Base-by-base conservation (phyloP, 1,140 invertebrate genomes). In the Globodera ellingtonae region DNA sequence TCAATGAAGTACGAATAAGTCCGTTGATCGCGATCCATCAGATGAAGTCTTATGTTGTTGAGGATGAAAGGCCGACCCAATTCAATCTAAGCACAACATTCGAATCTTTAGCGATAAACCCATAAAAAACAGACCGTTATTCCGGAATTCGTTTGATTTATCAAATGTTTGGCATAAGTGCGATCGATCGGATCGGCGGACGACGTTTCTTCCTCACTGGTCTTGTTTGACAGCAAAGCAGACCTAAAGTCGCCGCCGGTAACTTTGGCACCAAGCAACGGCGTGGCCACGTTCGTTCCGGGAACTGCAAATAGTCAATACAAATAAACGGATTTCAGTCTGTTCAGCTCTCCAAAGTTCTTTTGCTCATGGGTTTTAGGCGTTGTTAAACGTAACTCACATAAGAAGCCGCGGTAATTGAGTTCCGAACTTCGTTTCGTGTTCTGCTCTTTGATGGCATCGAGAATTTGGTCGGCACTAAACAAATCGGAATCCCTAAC, bases 1-100 rank as follows among this genome's bases (percentile, higher is more conserved):
- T 98, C 96, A 80, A 99, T 93, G 87, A 93, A 98, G 90, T 98
- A 99, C 0, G 95, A 96, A 91, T 98, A 86, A n/a, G 78, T 69
- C 15, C 83, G 59, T 65, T 85, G 80, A 18, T 82, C 80, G 52
- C 72, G 24, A 52, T 87, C 85, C 47, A 75, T 35, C 65, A 83
- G 74, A 59, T 56, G 70, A 48, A 83, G 72, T 75, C 15, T 24
- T n/a, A 86, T 85, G 59, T 52, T 75, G 65, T 86, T 86, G 15
- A 87, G 75, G 18, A 86, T 87, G 74, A 82, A 87, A 3, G 85
- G 75, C 7, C 81, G 80, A 18, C 82, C 86, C 15, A 86, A 73
- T 70, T 85, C 52, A 44, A 86, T 70, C 62, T 67, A 65, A 62
- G 80, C 79, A 48, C 21, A 62, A 50, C 48, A 76, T 18, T 8